phyloP scores from a whole-genome alignment of 2,797 vertebrate genomes.

The Ctenochaetus hawaiiensis region DNA sequence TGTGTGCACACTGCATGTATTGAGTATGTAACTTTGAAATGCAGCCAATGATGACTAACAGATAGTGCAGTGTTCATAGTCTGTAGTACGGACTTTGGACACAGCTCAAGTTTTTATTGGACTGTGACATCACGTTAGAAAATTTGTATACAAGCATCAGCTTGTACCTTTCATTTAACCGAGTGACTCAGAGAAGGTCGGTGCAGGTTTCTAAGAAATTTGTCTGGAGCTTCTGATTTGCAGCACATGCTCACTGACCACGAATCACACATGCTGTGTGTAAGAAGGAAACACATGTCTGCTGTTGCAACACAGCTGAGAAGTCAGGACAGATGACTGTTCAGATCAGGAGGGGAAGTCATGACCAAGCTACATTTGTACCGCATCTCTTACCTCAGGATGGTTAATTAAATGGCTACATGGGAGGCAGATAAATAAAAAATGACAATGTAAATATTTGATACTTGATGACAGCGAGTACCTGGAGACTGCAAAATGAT shows the following conservation, averaged over 20 bases:
- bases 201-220: not conserved
- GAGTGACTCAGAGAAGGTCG: not conserved
- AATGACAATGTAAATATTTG: not conserved
- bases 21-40: no score
- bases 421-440: not conserved
- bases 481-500: constrained; percentile 6
- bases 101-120: not conserved
- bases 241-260: not conserved
- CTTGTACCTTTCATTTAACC: not conserved
- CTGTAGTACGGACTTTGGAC: not conserved
- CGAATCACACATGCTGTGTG: not conserved
- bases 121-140: not conserved
- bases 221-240: not conserved
- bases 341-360: constrained; percentile 23
- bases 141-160: not conserved
- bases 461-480: constrained; percentile 1
- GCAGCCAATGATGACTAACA: no score
- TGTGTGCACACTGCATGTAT: no score
- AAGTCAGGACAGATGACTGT: constrained; percentile 49
- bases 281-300: not conserved
- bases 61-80: not conserved
- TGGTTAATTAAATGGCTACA: not conserved
- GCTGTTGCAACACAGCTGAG: constrained; percentile 20
- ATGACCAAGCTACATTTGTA: not conserved
- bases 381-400: constrained; percentile 1